Base-by-base conservation (phyloP, 2,113 vertebrate genomes). In the Lepidothrix coronata region DNA sequence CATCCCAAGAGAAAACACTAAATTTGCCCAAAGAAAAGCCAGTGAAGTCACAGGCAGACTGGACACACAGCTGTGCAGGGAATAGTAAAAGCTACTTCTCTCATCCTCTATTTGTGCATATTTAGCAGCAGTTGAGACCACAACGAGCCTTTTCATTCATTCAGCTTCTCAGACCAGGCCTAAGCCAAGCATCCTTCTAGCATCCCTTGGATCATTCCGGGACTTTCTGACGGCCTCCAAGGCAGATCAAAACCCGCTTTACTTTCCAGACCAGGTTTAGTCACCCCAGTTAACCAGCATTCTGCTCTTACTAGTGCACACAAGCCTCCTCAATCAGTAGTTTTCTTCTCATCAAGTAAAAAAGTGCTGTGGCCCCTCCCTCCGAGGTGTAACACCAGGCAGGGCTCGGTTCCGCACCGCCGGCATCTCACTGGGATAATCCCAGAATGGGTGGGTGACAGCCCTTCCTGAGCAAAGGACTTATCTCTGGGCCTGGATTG, bases 391-490 rank as follows among this genome's bases (percentile, higher is more conserved):
- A 70, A 70, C 37, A 43, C 11, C 39, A 35, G 70, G 62, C 85
- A 95, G 68, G 71, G 67, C 72, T 95, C 2, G 2, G 88, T 78
- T 52, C 87, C 1, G 10, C 1, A 0, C 77, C 0, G 3, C 61
- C 30, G 7, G 75, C 88, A 54, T 95, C 94, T 93, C 80, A 10
- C 92, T 72, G 82, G 94, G 84, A 96, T 84, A 91, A 94, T 55
- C 82, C 85, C 68, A 37, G 18, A 14, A 83, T 54, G 95, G 95
- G 96, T 63, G 86, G 84, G 88, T 95, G 89, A 83, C 94, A 93
- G 78, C 96, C 93, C 95, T 97, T 97, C 97, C 96, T 96, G 96
- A 95, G 91, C 85, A 70, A 83, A 72, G 67, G 30, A 94, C 88
- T 98, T 97, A 97, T 97, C 97, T 94, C 93, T 31, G 75, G 68